Evolutionary conservation across 2,888 invertebrate genomes (phyloP), one percentile per base, ranked within the genome.

Genomic region (Eupeodes luniger): DNA sequence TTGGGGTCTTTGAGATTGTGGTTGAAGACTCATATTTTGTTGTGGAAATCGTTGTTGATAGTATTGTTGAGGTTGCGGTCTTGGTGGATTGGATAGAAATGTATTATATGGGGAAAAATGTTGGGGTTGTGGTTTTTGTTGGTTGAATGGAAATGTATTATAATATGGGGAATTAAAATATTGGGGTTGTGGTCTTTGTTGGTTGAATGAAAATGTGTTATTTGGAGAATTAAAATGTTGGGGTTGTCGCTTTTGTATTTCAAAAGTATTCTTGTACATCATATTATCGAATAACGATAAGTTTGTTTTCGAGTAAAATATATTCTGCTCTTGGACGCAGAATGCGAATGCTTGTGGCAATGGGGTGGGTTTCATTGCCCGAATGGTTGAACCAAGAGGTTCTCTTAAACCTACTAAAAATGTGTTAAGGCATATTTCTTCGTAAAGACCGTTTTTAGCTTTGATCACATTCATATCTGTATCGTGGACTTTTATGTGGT

Each of bases 261-360:
- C 51, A n/a, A 4, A 51, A 51, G 4, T 51, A 4, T 14, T 51
- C n/a, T 51, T 51, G n/a, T 51, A 5, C 6, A 51, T n/a, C 51
- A 51, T 51, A 51, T n/a, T 51, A n/a, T 51, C n/a, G 14, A 51
- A n/a, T 51, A 51, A 12, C 19, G 57, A 27, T 4, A 27, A 27
- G 27, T 57, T 61, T 36, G 61, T 44, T 44, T 44, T 62, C 44
- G 40, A 44, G 14, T 81, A 81, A 12, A 16, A 81, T 5, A 74
- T 86, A 34, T 86, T 86, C 62, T 86, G 86, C 27, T 86, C 86
- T 57, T 82, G 34, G 9, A 78, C 49, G 69, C 75, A 86, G 12
- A 53, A 78, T 5, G 62, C 61, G 14, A 78, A 77, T 19, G 85
- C 81, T 49, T 67, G 49, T 49, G 80, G n/a, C 10, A 85, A 19